Evolutionary conservation across 2,888 invertebrate genomes (phyloP).

Genomic region (Mythimna lalbum): DNA sequence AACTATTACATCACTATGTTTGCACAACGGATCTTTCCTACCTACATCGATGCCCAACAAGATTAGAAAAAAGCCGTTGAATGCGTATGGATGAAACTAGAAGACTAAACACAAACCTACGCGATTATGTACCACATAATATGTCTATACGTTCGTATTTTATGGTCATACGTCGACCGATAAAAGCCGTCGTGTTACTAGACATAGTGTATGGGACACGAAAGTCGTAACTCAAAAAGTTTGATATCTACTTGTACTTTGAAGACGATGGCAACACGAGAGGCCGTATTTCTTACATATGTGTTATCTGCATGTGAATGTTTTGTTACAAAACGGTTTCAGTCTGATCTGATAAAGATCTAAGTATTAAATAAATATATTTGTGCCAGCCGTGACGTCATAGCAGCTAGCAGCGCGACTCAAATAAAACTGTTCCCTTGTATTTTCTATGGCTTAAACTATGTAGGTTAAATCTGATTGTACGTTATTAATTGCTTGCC

Average conservation of each 20-base stretch:
- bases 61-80: slow-evolving; percentile 67
- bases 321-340: slow-evolving; percentile 33
- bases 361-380: slow-evolving; percentile 8
- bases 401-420: slow-evolving; percentile 1
- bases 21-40: slow-evolving; percentile 25
- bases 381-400: slow-evolving; percentile 16
- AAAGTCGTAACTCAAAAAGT: slow-evolving; percentile 79
- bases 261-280: slow-evolving; percentile 57
- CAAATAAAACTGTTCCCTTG: slow-evolving; percentile 22
- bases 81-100: slow-evolving; percentile 81
- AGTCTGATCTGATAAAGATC: slow-evolving; percentile 32
- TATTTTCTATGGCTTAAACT: slow-evolving; percentile 16
- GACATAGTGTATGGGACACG: slow-evolving; percentile 79
- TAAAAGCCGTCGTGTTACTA: slow-evolving; percentile 74
- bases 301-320: slow-evolving; percentile 37
- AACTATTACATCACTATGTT: slow-evolving; percentile 31
- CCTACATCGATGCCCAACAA: neutral
- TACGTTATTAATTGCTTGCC: slow-evolving; percentile 39
- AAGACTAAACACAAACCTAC: slow-evolving; percentile 77
- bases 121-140: slow-evolving; percentile 64
- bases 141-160: slow-evolving; percentile 72
- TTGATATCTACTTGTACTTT: slow-evolving; percentile 52
- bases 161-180: slow-evolving; percentile 81
- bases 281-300: slow-evolving; percentile 49
- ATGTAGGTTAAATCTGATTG: slow-evolving; percentile 39